Base-by-base conservation (phyloP, 2,888 invertebrate species). In the Patella depressa region DNA sequence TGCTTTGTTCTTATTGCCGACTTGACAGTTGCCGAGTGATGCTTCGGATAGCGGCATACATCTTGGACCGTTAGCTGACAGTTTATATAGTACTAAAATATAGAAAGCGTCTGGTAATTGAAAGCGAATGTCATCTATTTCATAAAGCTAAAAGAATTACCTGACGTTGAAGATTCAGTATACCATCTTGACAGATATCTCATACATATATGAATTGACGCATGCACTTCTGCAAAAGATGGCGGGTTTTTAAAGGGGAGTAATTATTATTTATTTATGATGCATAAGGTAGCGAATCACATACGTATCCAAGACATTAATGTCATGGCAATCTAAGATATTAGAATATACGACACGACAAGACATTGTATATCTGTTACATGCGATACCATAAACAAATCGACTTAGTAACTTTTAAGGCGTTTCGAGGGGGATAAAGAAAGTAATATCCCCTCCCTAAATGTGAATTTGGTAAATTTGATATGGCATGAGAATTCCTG, bases 1-100 rank as follows among this genome's bases (percentile, higher is more conserved):
- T 45, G 76, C 76, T 76, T 76, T 76, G 76, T 76, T 76, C 76
- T 76, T 57, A 29, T 45, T 71, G 55, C 53, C 24, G 45, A 45
- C 71, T 70, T 76, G 76, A 76, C 76, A 76, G 57, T 57, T 76
- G 76, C 72, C 76, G 70, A 55, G 45, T 53, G 24, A 71, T 65
- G 24, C 65, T 24, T 45, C 45, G 4, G 45, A 45, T 45, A 45
- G 45, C 45, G 45, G 45, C 45, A 45, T 45, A 45, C 45, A 45
- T 45, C 45, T 45, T 9, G 45, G 45, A 45, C 45, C 9, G 45
- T 45, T 45, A 45, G 45, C 45, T 45, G 45, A 45, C 45, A 45
- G 7, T 45, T 45, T 45, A 45, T 45, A 45, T 45, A 45, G 45
- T 45, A 45, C 45, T 45, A 9, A 45, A 45, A 45, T 45, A 45